Evolutionary conservation across 1,140 invertebrate genomes (phyloP), one percentile per base, ranked within the genome.

Genomic region (Psilanteris sp.): DNA sequence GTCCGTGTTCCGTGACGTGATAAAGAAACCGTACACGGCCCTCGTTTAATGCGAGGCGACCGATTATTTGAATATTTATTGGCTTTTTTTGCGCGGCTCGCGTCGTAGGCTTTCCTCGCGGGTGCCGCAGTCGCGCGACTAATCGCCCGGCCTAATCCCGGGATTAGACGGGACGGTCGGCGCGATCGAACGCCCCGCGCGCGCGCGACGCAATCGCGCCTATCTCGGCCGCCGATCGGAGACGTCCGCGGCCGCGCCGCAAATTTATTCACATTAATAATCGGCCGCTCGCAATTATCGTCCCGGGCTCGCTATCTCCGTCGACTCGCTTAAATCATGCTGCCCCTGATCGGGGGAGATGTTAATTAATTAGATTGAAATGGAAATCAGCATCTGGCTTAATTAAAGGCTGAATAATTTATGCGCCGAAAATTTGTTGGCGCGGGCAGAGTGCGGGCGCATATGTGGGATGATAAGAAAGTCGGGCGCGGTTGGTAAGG

Each of bases 31-130:
- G 50, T 66, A 77, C 15, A 71, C 44, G 46, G 31, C 16, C 43
- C 59, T n/a, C 59, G 52, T 15, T 57, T 67, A 44, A 57, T 46
- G 52, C 57, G 9, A 37, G 57, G 9, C 31, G 27, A 68, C 48
- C 48, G 76, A 78, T 78, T 74, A 78, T 74, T n/a, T 74, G 64
- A 78, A 78, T 78, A 74, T 78, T 78, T 71, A 74, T 78, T 52
- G 57, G n/a, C n/a, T 55, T 37, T 36, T 32, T 29, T 26, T 50
- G 7, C 22, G 6, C 39, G 7, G 3, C 10, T 4, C 24, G 11
- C 34, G 5, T 41, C 31, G 39, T 55, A 59, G 7, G 59, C 24
- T 64, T 66, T 46, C 43, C 10, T n/a, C n/a, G n/a, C n/a, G n/a
- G n/a, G n/a, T n/a, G n/a, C n/a, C n/a, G n/a, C n/a, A n/a, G n/a